Evolutionary conservation across 2,888 invertebrate species (phyloP).

Genomic region (Stegophylla sp.): DNA sequence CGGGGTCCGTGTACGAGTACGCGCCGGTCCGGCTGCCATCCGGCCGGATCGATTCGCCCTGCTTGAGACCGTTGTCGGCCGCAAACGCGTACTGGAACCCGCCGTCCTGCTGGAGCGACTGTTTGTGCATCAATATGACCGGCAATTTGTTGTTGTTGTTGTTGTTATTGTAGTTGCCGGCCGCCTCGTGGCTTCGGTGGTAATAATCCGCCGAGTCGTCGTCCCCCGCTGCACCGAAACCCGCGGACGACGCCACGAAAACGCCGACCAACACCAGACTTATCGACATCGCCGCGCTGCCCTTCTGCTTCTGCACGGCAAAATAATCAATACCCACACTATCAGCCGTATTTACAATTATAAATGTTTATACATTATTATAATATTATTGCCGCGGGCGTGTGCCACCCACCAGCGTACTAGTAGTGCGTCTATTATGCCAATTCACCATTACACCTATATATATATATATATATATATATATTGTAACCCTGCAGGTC

Average conservation of each 20-base stretch:
- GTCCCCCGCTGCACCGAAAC: constrained; percentile 2
- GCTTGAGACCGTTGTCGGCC: constrained; percentile 74
- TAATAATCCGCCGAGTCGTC: constrained; percentile 14
- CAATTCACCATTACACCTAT: too few relatives aligned
- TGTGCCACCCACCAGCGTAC: too few relatives aligned
- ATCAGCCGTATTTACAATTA: too few relatives aligned
- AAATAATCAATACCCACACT: neutral
- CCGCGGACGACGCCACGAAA: constrained; percentile 13
- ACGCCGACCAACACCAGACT: constrained; percentile 1
- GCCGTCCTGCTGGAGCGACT: constrained; percentile 72
- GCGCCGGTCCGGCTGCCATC: constrained; percentile 74
- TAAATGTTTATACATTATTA: too few relatives aligned
- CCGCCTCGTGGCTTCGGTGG: constrained; percentile 1
- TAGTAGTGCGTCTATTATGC: too few relatives aligned
- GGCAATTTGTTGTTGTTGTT: constrained; percentile 64
- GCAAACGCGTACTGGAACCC: constrained; percentile 75
- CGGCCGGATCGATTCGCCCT: constrained; percentile 74
- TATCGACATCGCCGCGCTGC: neutral
- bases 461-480: too few relatives aligned
- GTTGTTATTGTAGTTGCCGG: neutral
- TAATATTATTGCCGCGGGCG: too few relatives aligned
- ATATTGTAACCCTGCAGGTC: too few relatives aligned
- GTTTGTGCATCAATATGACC: constrained; percentile 71
- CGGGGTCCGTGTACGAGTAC: constrained; percentile 74
- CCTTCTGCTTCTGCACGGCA: neutral